phyloP scores from a whole-genome alignment of 2,888 invertebrate species.

The Nemotelus pantherinus region DNA sequence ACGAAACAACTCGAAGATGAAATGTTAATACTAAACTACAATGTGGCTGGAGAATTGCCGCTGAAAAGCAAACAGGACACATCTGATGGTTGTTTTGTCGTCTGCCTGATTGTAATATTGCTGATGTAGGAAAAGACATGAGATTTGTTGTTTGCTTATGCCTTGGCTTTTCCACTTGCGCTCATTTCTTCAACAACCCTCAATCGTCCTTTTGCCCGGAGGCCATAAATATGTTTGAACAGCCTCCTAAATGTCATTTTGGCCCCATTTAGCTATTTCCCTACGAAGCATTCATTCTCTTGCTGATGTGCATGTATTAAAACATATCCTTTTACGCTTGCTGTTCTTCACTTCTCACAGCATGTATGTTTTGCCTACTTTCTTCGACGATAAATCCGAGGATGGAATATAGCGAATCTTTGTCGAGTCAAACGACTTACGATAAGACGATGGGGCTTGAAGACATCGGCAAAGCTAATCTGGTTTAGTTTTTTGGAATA shows the following conservation, averaged over 20 bases:
- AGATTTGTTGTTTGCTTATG: conserved; percentile 42
- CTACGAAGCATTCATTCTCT: conserved; percentile 42
- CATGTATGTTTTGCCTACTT: conserved; percentile 6
- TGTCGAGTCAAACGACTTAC: conserved; percentile 46
- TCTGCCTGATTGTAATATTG: conserved; percentile 47
- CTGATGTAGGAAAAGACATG: conserved; percentile 49
- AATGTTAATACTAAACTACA: conserved; percentile 30
- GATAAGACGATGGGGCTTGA: conserved; percentile 34
- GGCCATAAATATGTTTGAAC: conserved; percentile 51
- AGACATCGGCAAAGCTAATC: conserved; percentile 48
- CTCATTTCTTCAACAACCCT: conserved; percentile 20
- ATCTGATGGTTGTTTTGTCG: conserved; percentile 23
- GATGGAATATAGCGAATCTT: conserved; percentile 23
- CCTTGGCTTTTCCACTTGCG: conserved; percentile 19
- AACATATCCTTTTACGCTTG: conserved; percentile 35
- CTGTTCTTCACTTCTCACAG: neutral
- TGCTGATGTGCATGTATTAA: conserved; percentile 42
- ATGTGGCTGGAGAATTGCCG: conserved; percentile 8
- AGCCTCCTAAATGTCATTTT: conserved; percentile 51
- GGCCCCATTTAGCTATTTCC: conserved; percentile 50
- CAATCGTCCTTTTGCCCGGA: conserved; percentile 40
- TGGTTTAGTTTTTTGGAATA: conserved; percentile 50
- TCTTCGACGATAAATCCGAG: conserved; percentile 3
- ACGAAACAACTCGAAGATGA: conserved; percentile 23
- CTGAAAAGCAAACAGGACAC: conserved; percentile 31